Conservation (phyloP, 2,888 invertebrate genomes). For the Synanthedon myopaeformis region DNA sequence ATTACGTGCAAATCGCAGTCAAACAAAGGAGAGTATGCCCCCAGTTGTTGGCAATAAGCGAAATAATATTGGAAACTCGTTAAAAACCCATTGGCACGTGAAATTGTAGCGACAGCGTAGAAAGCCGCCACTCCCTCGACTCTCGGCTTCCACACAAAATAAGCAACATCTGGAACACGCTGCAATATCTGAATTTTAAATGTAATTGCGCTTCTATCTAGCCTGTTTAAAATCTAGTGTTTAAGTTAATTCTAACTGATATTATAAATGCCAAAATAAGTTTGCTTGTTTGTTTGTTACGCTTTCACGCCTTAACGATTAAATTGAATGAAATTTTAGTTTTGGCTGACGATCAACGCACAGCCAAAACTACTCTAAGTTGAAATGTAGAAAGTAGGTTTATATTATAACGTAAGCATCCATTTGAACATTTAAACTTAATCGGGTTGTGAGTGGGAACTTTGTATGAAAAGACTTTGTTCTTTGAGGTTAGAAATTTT, state of each 20-base stretch:
- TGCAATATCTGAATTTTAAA: not conserved
- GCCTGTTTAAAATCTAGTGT: not conserved
- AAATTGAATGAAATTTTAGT: too few species aligned
- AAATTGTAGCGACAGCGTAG: slow-evolving; percentile 2
- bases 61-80: slow-evolving; percentile 11
- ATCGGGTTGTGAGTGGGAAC: too few species aligned
- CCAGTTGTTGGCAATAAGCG: slow-evolving; percentile 1
- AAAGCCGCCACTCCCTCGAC: not conserved
- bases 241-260: not conserved
- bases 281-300: too few species aligned
- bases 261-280: too few species aligned
- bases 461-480: too few species aligned
- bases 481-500: too few species aligned
- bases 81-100: slow-evolving; percentile 10
- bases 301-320: too few species aligned
- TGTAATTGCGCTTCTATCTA: not conserved
- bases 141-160: not conserved
- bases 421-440: too few species aligned
- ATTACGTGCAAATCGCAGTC: not conserved
- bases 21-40: not conserved
- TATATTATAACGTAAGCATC: too few species aligned
- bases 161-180: not conserved
- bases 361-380: too few species aligned
- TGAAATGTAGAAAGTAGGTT: too few species aligned
- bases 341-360: too few species aligned